Base-by-base conservation (phyloP, 2,797 vertebrate species). In the Schizothorax lantsangensis region DNA sequence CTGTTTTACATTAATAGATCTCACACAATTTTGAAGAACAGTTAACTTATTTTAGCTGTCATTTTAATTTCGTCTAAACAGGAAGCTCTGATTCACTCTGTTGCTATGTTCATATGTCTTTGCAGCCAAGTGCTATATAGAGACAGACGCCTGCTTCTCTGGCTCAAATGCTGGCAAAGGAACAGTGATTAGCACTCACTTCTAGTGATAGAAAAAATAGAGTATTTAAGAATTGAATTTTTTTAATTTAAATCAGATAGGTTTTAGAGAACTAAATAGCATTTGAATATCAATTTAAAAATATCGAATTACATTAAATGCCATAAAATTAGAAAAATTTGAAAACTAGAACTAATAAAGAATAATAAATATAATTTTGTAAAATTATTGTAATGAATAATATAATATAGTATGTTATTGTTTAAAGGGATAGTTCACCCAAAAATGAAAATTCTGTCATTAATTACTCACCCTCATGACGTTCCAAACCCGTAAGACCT, bases 161-260 rank as follows among this genome's bases (percentile, higher is more conserved):
- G 43, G 52, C 64, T 84, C 62, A 85, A 80, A 87, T 23, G 47
- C 64, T 85, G 83, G 26, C 21, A 75, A 40, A 89, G 69, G 23
- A 73, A 43, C 71, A 81, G 30, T 5, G 30, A 78, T 21, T 30
- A 21, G 21, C n/a, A 36, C 26, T 75, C 17, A 2, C 30, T 54
- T 74, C n/a, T 36, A 54, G 47, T 36, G 19, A 77, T 11, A n/a
- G 23, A 73, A 7, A 26, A 11, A 64, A 64, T 1, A 30, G 23
- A 64, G 11, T 30, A 30, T 30, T 30, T 30, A 30, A 30, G 30
- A 30, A 30, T 30, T 30, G 30, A 30, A 1, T 30, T 30, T 30
- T 30, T 30, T 30, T 30, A 1, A 30, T 30, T 30, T 30, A 77
- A 7, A 14, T 77, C 19, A 77, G 30, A 77, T 30, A 30, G 30